Conservation (phyloP, 2,888 invertebrate species). For the Drosophila suboccidentalis region DNA sequence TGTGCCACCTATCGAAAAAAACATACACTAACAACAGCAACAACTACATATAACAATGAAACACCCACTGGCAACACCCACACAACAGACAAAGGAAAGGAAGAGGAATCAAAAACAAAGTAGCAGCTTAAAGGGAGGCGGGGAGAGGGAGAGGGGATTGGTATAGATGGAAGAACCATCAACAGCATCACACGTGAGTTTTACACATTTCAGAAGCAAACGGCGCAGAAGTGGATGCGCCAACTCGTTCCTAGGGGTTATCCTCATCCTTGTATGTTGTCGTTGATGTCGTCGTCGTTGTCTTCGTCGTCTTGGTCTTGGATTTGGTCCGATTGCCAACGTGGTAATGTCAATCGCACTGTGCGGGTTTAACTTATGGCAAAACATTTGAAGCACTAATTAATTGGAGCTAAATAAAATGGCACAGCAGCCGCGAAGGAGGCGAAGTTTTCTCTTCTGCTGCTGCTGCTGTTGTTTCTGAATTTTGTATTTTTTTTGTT, state of each 20-base stretch:
- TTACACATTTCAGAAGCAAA: slow-evolving; percentile 78
- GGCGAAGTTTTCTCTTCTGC: slow-evolving; percentile 32
- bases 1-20: slow-evolving; percentile 34
- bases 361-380: slow-evolving; percentile 85
- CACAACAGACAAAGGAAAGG: slow-evolving; percentile 18
- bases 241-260: slow-evolving; percentile 24
- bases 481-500: slow-evolving; percentile 4
- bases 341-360: slow-evolving; percentile 81
- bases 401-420: slow-evolving; percentile 86
- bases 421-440: slow-evolving; percentile 73
- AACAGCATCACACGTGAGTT: slow-evolving; percentile 78
- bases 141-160: not conserved
- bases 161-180: slow-evolving; percentile 40
- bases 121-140: not conserved
- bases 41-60: slow-evolving; percentile 18
- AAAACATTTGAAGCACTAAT: slow-evolving; percentile 86
- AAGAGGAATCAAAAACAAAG: slow-evolving; percentile 1
- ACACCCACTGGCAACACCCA: slow-evolving; percentile 53
- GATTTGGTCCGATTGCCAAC: slow-evolving; percentile 62
- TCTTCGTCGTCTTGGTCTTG: slow-evolving; percentile 13
- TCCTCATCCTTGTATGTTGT: slow-evolving; percentile 28
- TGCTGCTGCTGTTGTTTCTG: slow-evolving; percentile 5
- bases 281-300: slow-evolving; percentile 10
- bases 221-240: slow-evolving; percentile 43
- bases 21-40: slow-evolving; percentile 22